Conservation (phyloP, 2,888 invertebrate genomes). For the Allolobophora icterica region DNA sequence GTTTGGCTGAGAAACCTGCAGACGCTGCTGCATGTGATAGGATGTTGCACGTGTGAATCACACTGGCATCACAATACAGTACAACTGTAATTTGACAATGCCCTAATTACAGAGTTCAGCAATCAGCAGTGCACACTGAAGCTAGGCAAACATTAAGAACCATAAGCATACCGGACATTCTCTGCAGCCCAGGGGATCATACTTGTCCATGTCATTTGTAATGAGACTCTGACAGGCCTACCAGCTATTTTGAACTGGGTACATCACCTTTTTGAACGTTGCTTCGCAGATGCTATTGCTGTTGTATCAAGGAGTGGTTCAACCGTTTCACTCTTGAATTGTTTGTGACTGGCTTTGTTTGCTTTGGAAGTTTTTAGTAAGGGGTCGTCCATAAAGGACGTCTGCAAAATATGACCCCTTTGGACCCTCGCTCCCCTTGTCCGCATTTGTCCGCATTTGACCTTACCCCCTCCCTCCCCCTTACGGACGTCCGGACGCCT, state of each 20-base stretch:
- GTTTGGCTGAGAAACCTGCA: background rate
- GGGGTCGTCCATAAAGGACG: no score
- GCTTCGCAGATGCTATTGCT: background rate
- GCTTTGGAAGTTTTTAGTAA: background rate
- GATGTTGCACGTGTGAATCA: background rate
- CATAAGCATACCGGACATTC: background rate
- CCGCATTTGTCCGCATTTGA: no score
- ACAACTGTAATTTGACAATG: no score
- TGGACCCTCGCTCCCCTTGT: no score
- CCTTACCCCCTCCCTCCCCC: no score
- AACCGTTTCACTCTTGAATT: background rate
- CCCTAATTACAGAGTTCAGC: no score
- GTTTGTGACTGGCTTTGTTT: background rate
- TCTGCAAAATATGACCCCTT: no score
- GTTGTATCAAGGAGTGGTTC: no score
- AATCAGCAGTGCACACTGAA: no score
- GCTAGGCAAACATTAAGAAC: no score
- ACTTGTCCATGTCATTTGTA: background rate
- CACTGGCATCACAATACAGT: background rate
- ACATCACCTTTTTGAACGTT: background rate
- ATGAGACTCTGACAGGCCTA: background rate
- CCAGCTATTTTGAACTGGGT: background rate
- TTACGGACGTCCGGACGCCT: no score
- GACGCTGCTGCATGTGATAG: background rate
- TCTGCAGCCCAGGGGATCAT: background rate